Evolutionary conservation across 2,113 vertebrate species (phyloP), one percentile per base, ranked within the genome.

Genomic region (Phrynosoma blainvillii): DNA sequence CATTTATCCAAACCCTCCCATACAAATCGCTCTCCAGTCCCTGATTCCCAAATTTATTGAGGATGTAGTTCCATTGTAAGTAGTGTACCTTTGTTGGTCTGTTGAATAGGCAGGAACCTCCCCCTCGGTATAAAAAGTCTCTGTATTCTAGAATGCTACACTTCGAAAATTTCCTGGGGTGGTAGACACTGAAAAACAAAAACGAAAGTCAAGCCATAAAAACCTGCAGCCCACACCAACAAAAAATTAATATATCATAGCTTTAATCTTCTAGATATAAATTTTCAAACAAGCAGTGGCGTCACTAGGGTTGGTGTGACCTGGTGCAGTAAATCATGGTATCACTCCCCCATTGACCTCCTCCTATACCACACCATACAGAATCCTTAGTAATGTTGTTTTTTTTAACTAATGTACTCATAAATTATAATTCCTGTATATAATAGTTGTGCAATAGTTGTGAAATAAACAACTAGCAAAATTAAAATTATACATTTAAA

Each of bases 31-130:
- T 70, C 20, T 20, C 54, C 20, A 32, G 5, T 36, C 7, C 36
- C 4, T 14, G 25, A 3, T 9, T 32, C 79, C 65, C 32, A 6
- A 40, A 62, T 62, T 62, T 47, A 42, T 65, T 42, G 66, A 42
- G 20, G 7, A 59, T 80, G 20, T n/a, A 71, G 47, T 36, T 84
- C 30, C 54, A 59, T 11, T 68, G n/a, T 47, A 87, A 90, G 25
- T 27, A 77, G 91, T 90, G 94, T 91, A 99, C 99, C 98, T 99
- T 99, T 88, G 96, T 98, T 52, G 98, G 99, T 90, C 97, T 98
- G 94, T 99, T 99, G 91, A 99, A 99, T 90, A 99, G 98, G 94
- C 99, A 99, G 5, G 98, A 98, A 92, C 98, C 99, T 79, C 98
- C 98, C 0, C 99, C 99, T 95, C 98, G 98, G 89, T 97, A 94